A percentile compares a stretch with the other conserved stretches of the same genome.
phyloP scores from a whole-genome alignment of 2,888 invertebrate species.

The Hanleya hanleyi region DNA sequence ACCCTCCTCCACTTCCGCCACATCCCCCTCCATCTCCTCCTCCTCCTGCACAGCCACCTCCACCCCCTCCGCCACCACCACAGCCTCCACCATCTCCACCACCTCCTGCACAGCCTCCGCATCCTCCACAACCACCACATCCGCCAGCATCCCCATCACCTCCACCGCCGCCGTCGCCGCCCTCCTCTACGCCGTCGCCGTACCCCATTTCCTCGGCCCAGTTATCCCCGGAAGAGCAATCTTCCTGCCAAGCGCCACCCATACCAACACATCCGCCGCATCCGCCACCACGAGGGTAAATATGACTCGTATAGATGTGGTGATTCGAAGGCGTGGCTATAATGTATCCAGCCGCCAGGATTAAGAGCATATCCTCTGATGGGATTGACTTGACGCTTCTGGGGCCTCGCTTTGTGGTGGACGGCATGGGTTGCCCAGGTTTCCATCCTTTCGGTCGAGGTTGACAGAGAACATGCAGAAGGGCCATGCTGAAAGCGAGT shows the following conservation, averaged over 20 bases:
- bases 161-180: constrained; percentile 35
- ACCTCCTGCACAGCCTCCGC: constrained; percentile 39
- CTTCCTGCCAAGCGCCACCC: background rate
- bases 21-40: background rate
- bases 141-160: constrained; percentile 19
- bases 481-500: constrained; percentile 74
- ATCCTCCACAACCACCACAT: constrained; percentile 46
- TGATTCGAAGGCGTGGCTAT: constrained; percentile 68
- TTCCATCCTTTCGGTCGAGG: constrained; percentile 68
- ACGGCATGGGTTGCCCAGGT: constrained; percentile 41
- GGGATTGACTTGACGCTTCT: constrained; percentile 53
- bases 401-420: constrained; percentile 30
- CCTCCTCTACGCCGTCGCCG: too few species aligned
- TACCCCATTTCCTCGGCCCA: too few species aligned
- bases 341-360: constrained; percentile 74
- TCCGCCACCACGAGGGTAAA: constrained; percentile 49
- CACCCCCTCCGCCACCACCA: constrained; percentile 40
- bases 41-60: constrained; percentile 45
- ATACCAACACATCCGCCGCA: background rate
- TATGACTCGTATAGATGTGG: constrained; percentile 52
- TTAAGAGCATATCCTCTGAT: constrained; percentile 66
- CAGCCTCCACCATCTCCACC: constrained; percentile 47
- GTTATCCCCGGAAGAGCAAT: too few species aligned
- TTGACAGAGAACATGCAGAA: constrained; percentile 76
- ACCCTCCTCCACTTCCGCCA: background rate